A percentile compares a stretch with the other conserved stretches of the same genome.
These are phyloP conservation scores for Coregonus clupeaformis DNA, from an alignment of 2,113 vertebrate species.

Conservation along the genomic window DNA sequence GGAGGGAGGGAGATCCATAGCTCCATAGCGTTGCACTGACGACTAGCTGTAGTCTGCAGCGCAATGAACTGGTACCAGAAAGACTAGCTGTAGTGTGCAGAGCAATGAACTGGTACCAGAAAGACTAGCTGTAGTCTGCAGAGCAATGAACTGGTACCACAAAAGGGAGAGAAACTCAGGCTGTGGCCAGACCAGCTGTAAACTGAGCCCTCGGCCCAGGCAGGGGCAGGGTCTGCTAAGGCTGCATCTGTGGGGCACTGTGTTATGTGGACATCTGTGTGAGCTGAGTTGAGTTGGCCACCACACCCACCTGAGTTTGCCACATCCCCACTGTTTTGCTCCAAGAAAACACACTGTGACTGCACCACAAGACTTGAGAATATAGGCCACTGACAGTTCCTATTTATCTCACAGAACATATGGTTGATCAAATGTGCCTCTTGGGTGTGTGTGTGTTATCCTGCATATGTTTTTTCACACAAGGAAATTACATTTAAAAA, in stretches of 20 bases:
- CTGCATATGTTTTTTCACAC: too few species aligned
- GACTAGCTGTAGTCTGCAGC: background rate
- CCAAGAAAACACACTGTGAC: background rate
- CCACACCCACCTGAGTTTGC: constrained; percentile 52
- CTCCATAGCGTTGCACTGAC: too few species aligned
- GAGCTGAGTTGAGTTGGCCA: background rate
- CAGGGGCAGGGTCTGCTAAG: background rate
- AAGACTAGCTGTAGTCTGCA: background rate
- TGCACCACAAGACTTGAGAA: background rate
- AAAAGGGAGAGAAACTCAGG: background rate
- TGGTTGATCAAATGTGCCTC: too few species aligned
- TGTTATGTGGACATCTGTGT: constrained; percentile 25
- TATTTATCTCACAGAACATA: too few species aligned
- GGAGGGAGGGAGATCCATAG: background rate
- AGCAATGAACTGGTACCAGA: too few species aligned
- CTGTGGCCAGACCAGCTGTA: background rate
- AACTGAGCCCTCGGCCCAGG: too few species aligned
- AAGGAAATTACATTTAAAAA: too few species aligned
- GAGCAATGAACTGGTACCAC: background rate
- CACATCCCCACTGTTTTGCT: constrained; percentile 22
- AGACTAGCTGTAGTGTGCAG: too few species aligned
- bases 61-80: background rate
- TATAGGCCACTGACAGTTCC: too few species aligned
- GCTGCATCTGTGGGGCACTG: background rate
- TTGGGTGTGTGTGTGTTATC: too few species aligned